Base-by-base conservation (phyloP, 2,797 vertebrate genomes). In the Paguma larvata region DNA sequence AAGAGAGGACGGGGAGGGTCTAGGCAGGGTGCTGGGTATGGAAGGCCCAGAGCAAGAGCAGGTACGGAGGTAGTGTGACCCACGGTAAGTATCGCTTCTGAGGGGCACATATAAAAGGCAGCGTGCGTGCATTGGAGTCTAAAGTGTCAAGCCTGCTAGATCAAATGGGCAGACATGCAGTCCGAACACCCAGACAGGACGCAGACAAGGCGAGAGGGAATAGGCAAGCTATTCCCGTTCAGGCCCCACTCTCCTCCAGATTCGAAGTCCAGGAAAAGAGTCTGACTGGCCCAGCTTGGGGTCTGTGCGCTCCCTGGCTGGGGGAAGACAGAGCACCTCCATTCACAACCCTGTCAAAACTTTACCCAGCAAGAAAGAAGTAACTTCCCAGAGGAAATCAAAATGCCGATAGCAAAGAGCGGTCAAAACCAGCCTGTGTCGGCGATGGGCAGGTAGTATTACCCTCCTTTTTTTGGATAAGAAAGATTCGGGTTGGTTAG, bases 321-420 rank as follows among this genome's bases (percentile, higher is more conserved):
- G 67, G 21, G 7, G 34, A 78, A 38, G 68, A 83, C 65, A 93
- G 23, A 48, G 41, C 16, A 67, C 51, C 78, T 82, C 46, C 11
- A 27, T 79, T 75, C 56, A 91, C 1, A 73, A 51, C 27, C 16
- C 51, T 91, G 13, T 70, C 78, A 83, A 91, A 94, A 73, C 14
- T 30, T 0, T 38, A 56, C 77, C 85, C 93, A 90, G 56, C 9
- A 72, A 46, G 82, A 85, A 93, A 79, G 18, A 77, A 53, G 14
- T 7, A 41, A 62, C 34, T 53, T 14, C 23, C 32, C 18, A n/a
- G 25, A 94, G 79, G 41, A 94, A 85, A 77, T 62, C 46, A 18
- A 70, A n/a, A 3, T 85, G 75, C 27, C 38, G 23, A 16, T 9
- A 53, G 80, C 23, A 65, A 59, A 0, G 16, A 27, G 9, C 30